Evolutionary conservation across 2,797 vertebrate genomes (phyloP).

Genomic region (Hozukius guyotensis): DNA sequence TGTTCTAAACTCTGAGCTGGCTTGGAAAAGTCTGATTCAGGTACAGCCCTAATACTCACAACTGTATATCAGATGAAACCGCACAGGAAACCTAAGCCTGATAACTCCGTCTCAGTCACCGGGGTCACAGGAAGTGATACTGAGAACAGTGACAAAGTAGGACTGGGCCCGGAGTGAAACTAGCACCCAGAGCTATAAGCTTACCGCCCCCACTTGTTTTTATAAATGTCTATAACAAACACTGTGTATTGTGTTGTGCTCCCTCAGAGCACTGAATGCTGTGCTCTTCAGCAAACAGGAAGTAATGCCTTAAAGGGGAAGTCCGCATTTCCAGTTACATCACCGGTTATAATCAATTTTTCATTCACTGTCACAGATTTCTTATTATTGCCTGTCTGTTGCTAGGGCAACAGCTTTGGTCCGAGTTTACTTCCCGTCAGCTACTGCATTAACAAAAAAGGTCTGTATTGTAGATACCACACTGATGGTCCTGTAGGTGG

Average conservation of each 20-base stretch:
- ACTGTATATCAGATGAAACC: background rate
- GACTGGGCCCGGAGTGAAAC: slow-evolving; percentile 30
- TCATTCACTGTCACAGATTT: background rate
- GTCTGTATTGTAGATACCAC: background rate
- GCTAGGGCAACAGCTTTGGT: background rate
- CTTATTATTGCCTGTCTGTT: background rate
- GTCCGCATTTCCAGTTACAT: slow-evolving; percentile 22
- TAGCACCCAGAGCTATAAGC: slow-evolving; percentile 5
- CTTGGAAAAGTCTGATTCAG: background rate
- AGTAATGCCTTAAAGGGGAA: slow-evolving; percentile 23
- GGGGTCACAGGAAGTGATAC: slow-evolving; percentile 39
- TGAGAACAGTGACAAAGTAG: background rate
- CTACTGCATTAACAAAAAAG: background rate
- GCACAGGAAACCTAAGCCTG: background rate
- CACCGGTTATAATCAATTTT: background rate
- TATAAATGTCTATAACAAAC: slow-evolving; percentile 17
- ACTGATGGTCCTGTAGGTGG: background rate
- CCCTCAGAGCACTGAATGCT: background rate
- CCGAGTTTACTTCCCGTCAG: background rate
- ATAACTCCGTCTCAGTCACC: background rate
- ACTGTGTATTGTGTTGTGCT: background rate
- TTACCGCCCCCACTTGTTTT: background rate
- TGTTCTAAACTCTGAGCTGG: background rate
- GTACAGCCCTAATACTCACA: background rate
- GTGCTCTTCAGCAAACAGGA: slow-evolving; percentile 28